Conservation (phyloP, 2,797 vertebrate genomes). For the Epinephelus malabaricus region DNA sequence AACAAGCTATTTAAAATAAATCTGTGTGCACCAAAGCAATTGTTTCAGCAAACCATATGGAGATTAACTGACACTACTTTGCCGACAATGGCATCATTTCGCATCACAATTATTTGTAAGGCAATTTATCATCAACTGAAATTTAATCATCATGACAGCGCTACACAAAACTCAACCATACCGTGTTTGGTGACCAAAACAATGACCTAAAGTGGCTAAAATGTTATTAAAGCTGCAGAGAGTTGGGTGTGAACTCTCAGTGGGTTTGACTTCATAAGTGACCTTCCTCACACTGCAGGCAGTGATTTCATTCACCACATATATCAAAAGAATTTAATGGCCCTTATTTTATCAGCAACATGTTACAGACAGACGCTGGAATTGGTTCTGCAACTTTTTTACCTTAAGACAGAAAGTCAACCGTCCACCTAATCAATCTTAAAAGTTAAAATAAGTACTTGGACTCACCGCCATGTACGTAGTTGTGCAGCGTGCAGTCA, state of each 20-base stretch:
- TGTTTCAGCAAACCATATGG: too few species aligned
- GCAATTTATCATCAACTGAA: too few species aligned
- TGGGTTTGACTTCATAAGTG: too few species aligned
- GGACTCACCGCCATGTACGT: conserved; percentile 93
- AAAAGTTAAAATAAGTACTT: neutral
- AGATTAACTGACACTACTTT: too few species aligned
- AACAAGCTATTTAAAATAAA: too few species aligned
- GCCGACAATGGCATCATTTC: too few species aligned
- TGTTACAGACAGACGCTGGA: neutral
- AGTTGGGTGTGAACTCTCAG: neutral
- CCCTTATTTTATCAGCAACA: too few species aligned
- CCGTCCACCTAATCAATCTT: neutral
- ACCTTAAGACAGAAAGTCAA: neutral
- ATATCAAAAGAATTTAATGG: neutral
- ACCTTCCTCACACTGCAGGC: neutral
- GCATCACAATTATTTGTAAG: too few species aligned
- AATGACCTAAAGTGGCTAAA: neutral
- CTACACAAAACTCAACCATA: neutral
- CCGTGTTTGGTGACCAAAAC: neutral
- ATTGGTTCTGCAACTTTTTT: neutral
- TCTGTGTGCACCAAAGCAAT: too few species aligned
- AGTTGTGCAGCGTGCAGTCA: conserved; percentile 93
- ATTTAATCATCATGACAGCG: too few species aligned
- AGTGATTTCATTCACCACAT: neutral
- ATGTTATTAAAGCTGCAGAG: neutral